Base-by-base conservation (phyloP, 2,797 vertebrate species). In the Scomberomorus guttatus region DNA sequence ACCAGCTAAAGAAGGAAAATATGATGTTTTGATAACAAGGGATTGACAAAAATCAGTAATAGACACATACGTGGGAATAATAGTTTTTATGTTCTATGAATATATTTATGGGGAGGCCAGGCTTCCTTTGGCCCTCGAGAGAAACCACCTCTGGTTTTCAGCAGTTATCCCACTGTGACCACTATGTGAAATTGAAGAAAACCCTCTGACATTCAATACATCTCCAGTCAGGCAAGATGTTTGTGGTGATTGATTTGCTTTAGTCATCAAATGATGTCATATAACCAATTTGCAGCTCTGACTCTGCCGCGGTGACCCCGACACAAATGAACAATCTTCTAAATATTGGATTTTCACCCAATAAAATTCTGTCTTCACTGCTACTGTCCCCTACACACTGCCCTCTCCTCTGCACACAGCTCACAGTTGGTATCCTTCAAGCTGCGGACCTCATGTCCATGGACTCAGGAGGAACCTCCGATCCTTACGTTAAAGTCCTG, bases 381-480 rank as follows among this genome's bases (percentile, higher is more conserved):
- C 34, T 68, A 18, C 34, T 62, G 4, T 69, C 42, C 46, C 42
- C 22, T 2, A 12, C 15, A 20, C 24, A 27, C 12, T 15, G 2
- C 25, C 17, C 22, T 15, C 50, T 65, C 70, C 27, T 91, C 25
- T 66, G 11, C 27, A 37, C 72, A 59, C 94, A 99, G 98, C 94
- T 99, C 72, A 98, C 97, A 0, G 93, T 99, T 17, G 98, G 98
- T 2, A 97, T 99, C 82, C 96, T 99, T 74, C 98, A 99, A 94
- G 98, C 98, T 0, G 98, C 98, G 0, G 98, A 99, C 52, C 96
- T 99, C 78, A 96, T 98, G n/a, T 98, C 98, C 42, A 93, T 99
- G 95, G 98, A 99, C 90, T 97, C 98, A 55, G 97, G 98, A 0
- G 98, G 98, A 79, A 98, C 98, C 2, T 99, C 98, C 0, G 98